These are phyloP conservation scores for Bombus balteatus DNA, from an alignment of 1,140 invertebrate species.

Conservation along the genomic window DNA sequence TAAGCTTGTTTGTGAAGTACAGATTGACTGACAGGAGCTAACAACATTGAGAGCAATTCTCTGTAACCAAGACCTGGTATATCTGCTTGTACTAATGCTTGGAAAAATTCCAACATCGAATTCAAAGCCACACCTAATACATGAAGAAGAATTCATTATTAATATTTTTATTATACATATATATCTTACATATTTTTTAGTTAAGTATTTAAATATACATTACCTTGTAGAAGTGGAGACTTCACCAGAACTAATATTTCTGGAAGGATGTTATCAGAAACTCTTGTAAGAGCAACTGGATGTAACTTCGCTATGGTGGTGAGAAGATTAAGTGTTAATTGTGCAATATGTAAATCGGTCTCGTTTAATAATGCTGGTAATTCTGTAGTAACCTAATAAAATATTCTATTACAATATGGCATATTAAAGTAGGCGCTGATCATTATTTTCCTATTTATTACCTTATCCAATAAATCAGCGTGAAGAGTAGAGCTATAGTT, in stretches of 20 bases:
- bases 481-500: slow-evolving; percentile 91
- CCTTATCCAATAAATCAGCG: slow-evolving; percentile 88
- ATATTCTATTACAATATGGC: background rate
- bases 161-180: background rate
- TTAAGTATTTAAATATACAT: background rate
- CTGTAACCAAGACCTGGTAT: slow-evolving; percentile 91
- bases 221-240: slow-evolving; percentile 93
- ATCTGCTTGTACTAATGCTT: slow-evolving; percentile 92
- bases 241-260: slow-evolving; percentile 94
- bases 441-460: slow-evolving; percentile 65
- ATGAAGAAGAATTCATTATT: background rate
- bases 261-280: slow-evolving; percentile 89
- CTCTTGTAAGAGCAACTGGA: slow-evolving; percentile 86
- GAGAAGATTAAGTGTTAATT: slow-evolving; percentile 91
- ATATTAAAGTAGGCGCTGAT: background rate
- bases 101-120: slow-evolving; percentile 95
- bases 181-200: background rate
- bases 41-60: slow-evolving; percentile 89
- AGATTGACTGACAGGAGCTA: slow-evolving; percentile 84
- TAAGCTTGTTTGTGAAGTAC: slow-evolving; percentile 90
- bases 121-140: slow-evolving; percentile 90
- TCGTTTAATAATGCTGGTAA: slow-evolving; percentile 95
- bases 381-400: slow-evolving; percentile 87
- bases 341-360: slow-evolving; percentile 97
- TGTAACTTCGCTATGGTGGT: slow-evolving; percentile 89